Evolutionary conservation across 1,140 invertebrate species (phyloP).

Genomic region (Nebria ingens): DNA sequence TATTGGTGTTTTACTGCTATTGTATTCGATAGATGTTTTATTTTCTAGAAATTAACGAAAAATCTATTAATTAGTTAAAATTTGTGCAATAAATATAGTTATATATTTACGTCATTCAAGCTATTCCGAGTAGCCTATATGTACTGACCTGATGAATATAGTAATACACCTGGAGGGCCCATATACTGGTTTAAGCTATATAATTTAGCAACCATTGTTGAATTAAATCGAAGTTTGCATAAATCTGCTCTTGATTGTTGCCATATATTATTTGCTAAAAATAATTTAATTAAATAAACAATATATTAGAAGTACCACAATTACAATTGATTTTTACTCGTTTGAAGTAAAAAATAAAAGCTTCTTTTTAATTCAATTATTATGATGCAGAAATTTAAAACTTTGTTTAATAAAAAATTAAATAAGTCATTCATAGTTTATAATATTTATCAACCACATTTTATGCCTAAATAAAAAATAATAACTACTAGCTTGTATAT

Average conservation of each 20-base stretch:
- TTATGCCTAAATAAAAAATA: too few species aligned
- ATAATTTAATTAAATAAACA: slow-evolving; percentile 19
- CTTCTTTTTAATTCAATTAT: too few species aligned
- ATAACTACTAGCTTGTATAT: too few species aligned
- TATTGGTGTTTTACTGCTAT: slow-evolving; percentile 33
- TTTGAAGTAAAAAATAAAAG: too few species aligned
- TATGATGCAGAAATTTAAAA: too few species aligned
- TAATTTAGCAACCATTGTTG: slow-evolving; percentile 50
- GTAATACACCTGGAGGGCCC: slow-evolving; percentile 52
- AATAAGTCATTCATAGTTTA: too few species aligned
- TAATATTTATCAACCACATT: too few species aligned
- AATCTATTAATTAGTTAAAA: background rate
- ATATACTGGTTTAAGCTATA: slow-evolving; percentile 59
- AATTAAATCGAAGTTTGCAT: slow-evolving; percentile 62
- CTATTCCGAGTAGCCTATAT: too few species aligned
- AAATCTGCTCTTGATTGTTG: slow-evolving; percentile 56
- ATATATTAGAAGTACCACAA: background rate
- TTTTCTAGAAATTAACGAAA: slow-evolving; percentile 22
- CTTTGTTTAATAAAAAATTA: too few species aligned
- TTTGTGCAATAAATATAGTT: too few species aligned
- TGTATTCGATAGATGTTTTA: slow-evolving; percentile 36
- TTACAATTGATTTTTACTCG: too few species aligned
- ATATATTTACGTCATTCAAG: too few species aligned
- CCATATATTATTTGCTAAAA: slow-evolving; percentile 48
- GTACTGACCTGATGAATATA: slow-evolving; percentile 55